Evolutionary conservation across 2,797 vertebrate species (phyloP).

Genomic region (Margarornis squamiger): DNA sequence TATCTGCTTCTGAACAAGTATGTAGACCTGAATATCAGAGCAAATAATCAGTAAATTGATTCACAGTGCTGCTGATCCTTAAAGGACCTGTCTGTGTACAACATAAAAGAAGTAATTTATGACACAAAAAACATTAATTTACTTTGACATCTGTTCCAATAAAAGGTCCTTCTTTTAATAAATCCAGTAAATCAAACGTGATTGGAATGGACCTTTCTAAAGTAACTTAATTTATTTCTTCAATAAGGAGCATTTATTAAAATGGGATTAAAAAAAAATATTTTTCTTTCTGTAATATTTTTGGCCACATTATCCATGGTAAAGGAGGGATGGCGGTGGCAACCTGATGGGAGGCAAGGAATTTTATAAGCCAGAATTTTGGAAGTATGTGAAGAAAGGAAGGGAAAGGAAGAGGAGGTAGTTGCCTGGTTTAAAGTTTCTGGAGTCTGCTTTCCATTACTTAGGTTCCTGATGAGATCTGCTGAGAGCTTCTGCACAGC

Average conservation of each 20-base stretch:
- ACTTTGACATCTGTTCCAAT: slow-evolving; percentile 11
- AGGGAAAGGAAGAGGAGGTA: background rate
- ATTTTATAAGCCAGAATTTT: background rate
- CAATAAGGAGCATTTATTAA: background rate
- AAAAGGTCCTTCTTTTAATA: slow-evolving; percentile 5
- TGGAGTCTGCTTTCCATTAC: background rate
- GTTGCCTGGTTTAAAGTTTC: background rate
- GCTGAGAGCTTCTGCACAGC: background rate
- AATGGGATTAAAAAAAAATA: background rate
- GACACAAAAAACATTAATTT: slow-evolving; percentile 17
- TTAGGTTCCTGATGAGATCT: background rate
- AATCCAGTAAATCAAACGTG: background rate
- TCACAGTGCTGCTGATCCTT: slow-evolving; percentile 23
- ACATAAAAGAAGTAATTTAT: slow-evolving; percentile 63
- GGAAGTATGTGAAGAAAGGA: background rate
- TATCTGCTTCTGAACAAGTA: background rate
- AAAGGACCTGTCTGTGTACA: slow-evolving; percentile 33
- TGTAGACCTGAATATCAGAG: slow-evolving; percentile 28
- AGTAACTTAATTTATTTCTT: background rate
- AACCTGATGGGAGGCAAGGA: background rate
- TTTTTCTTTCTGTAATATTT: background rate
- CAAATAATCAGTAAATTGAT: slow-evolving; percentile 36
- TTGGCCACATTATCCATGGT: background rate
- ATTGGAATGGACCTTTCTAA: background rate
- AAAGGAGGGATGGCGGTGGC: background rate